Evolutionary conservation across 2,888 invertebrate genomes (phyloP).

Genomic region (Bombylius discolor): DNA sequence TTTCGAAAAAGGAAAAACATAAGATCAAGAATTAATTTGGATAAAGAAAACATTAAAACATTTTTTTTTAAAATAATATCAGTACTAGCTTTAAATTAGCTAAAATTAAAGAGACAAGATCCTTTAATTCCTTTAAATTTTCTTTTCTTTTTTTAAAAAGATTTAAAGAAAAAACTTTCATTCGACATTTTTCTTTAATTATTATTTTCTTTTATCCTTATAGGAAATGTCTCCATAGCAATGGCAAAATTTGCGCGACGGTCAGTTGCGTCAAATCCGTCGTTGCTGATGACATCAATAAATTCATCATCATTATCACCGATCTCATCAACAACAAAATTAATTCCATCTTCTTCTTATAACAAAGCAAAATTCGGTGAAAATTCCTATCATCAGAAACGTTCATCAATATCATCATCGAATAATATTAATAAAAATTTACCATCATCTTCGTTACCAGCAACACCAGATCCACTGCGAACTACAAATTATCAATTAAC

Average conservation of each 20-base stretch:
- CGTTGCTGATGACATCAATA: constrained; percentile 20
- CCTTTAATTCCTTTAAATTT: no score
- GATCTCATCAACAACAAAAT: constrained; percentile 2
- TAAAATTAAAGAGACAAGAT: no score
- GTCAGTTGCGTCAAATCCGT: constrained; percentile 25
- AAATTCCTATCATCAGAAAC: not conserved
- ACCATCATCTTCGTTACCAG: constrained; percentile 10
- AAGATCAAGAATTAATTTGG: no score
- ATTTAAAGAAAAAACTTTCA: no score
- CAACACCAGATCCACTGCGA: constrained; percentile 16
- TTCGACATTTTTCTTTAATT: no score
- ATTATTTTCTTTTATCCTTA: constrained; percentile 12
- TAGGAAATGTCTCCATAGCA: constrained; percentile 37
- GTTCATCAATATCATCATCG: constrained; percentile 6
- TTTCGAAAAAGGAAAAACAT: no score
- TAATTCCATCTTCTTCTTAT: not conserved
- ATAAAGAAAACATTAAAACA: no score
- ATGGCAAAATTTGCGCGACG: constrained; percentile 39
- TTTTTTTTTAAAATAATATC: no score
- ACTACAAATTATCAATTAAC: constrained; percentile 18
- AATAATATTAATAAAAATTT: not conserved
- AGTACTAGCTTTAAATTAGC: no score
- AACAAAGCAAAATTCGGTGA: not conserved
- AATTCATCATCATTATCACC: constrained; percentile 14
- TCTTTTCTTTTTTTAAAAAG: no score